These are phyloP conservation scores for Ptiloglossa arizonensis DNA, from an alignment of 1,140 invertebrate genomes.

Conservation along the genomic window DNA sequence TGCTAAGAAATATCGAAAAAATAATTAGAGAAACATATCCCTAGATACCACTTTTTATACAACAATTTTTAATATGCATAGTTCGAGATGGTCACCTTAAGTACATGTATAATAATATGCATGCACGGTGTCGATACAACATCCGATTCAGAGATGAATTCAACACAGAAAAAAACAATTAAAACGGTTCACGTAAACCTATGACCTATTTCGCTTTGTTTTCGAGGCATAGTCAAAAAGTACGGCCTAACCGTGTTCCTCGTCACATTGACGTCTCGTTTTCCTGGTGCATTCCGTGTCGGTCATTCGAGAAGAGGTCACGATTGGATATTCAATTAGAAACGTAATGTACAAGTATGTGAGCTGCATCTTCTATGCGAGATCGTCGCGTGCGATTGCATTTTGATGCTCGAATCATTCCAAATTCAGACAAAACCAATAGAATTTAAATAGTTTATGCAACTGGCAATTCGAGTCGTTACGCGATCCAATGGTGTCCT, in stretches of 20 bases:
- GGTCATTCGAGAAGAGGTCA: conserved; percentile 52
- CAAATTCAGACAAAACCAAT: background rate
- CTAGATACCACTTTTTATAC: too few relatives aligned
- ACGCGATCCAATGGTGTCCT: too few relatives aligned
- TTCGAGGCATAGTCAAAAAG: conserved; percentile 21
- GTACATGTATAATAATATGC: too few relatives aligned
- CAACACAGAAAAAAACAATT: too few relatives aligned
- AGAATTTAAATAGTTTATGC: background rate
- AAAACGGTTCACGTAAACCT: too few relatives aligned
- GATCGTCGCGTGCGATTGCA: background rate
- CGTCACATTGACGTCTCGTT: conserved; percentile 26
- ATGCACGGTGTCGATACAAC: too few relatives aligned
- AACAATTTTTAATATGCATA: too few relatives aligned
- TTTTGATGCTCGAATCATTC: background rate
- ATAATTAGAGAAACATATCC: too few relatives aligned
- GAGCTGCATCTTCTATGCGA: conserved; percentile 1
- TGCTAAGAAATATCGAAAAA: too few relatives aligned
- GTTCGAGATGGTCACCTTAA: too few relatives aligned
- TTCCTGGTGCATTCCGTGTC: conserved; percentile 55
- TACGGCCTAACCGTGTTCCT: conserved; percentile 56
- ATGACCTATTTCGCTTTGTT: too few relatives aligned
- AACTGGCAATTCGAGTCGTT: background rate
- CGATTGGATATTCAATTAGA: conserved; percentile 64
- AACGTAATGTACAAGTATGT: conserved; percentile 43
- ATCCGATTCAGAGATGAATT: too few relatives aligned